phyloP scores from a whole-genome alignment of 2,888 invertebrate species.

The Ctena decussata region DNA sequence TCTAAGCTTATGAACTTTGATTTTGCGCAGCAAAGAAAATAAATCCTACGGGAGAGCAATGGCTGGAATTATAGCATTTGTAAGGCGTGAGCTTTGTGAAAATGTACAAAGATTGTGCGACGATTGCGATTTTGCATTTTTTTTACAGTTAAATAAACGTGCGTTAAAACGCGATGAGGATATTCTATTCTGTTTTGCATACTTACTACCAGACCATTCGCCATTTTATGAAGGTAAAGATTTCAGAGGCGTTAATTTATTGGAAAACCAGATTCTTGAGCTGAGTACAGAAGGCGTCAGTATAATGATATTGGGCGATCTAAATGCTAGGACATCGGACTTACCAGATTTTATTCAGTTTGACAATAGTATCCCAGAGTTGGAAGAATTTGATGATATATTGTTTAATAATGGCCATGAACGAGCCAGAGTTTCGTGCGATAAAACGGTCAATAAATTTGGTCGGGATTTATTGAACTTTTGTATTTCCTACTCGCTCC shows the following conservation, averaged over 20 bases:
- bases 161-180: background rate
- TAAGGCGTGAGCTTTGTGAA: background rate
- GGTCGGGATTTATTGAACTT: too few relatives aligned
- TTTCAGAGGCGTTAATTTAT: background rate
- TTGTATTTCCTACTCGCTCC: too few relatives aligned
- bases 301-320: too few relatives aligned
- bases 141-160: background rate
- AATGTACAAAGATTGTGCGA: background rate
- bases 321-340: too few relatives aligned
- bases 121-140: background rate
- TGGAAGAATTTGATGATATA: too few relatives aligned
- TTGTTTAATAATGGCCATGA: too few relatives aligned
- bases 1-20: background rate
- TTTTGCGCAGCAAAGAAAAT: background rate
- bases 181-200: background rate
- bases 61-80: background rate
- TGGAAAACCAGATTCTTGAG: too few relatives aligned
- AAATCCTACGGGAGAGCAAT: background rate
- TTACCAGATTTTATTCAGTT: too few relatives aligned
- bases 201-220: background rate
- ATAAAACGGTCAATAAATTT: too few relatives aligned
- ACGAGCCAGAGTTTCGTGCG: too few relatives aligned
- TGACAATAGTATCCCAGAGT: too few relatives aligned
- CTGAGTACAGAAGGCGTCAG: too few relatives aligned
- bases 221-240: background rate